These are phyloP conservation scores for Sylvilagus bachmani DNA, from an alignment of 2,113 vertebrate species.

Conservation along the genomic window DNA sequence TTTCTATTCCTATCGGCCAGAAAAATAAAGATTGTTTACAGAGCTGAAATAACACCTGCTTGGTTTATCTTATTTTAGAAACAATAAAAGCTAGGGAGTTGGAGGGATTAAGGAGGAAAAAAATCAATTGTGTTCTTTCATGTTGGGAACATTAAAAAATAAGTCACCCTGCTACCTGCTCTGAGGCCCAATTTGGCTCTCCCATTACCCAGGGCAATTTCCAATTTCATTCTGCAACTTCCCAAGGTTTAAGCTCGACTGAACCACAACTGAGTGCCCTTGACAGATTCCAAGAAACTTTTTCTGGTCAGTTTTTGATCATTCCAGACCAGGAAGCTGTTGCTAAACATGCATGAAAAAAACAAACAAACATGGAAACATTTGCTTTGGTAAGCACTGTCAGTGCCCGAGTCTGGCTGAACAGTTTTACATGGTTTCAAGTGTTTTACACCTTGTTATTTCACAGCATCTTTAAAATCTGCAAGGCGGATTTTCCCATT, in stretches of 20 bases:
- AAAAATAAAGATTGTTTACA: slow-evolving; percentile 87
- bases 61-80: slow-evolving; percentile 85
- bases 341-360: not conserved
- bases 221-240: slow-evolving; percentile 76
- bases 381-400: slow-evolving; percentile 36
- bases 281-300: slow-evolving; percentile 60
- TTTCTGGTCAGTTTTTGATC: slow-evolving; percentile 60
- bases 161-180: slow-evolving; percentile 78
- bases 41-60: slow-evolving; percentile 84
- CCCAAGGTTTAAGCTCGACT: slow-evolving; percentile 72
- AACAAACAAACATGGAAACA: not conserved
- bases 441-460: slow-evolving; percentile 18
- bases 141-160: slow-evolving; percentile 83
- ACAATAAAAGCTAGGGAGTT: slow-evolving; percentile 80
- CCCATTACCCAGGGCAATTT: slow-evolving; percentile 77
- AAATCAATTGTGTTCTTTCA: slow-evolving; percentile 77
- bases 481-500: not conserved
- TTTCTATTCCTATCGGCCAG: slow-evolving; percentile 84
- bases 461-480: not conserved
- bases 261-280: slow-evolving; percentile 72
- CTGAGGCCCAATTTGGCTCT: slow-evolving; percentile 76
- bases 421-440: not conserved
- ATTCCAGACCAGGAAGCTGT: not conserved
- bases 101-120: slow-evolving; percentile 80
- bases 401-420: not conserved